Evolutionary conservation across 2,797 vertebrate species (phyloP), one percentile per base, ranked within the genome.

Genomic region (Chelidonichthys spinosus): DNA sequence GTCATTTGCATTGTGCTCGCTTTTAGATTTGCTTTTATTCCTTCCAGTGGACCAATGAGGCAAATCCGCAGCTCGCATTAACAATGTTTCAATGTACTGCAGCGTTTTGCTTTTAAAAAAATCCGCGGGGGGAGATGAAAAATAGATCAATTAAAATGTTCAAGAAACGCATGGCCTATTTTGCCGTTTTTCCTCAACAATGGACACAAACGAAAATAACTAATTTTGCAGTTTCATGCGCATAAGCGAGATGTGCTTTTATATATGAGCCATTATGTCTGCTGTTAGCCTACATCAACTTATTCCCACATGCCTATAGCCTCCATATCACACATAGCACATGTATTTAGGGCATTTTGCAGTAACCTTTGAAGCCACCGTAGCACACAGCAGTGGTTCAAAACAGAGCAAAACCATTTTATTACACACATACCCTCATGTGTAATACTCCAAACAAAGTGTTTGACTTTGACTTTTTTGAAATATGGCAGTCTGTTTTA

Each of bases 1-100:
- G 94, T 94, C 90, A 95, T 95, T 95, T 95, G 95, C 94, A 93
- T 95, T 90, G 91, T 85, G 89, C 70, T 72, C 49, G 55, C 62
- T 71, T 81, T 83, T 81, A 61, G 33, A 50, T 82, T 77, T 72
- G 36, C 68, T 82, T 86, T 81, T 52, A 69, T 79, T 84, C 49
- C 61, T 81, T 74, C 70, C 54, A 74, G 46, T 46, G 78, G 65
- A 78, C 81, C 82, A 87, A 82, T 78, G 85, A 86, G 65, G 77
- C 78, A 81, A 72, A 85, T 69, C 64, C 76, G 82, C 84, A 69
- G 58, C 63, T 58, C 4, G 52, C 74, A 70, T 70, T 73, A 61
- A 53, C 49, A 84, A 47, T 42, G 63, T 79, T 89, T 54, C 64
- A 55, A 73, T 47, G 59, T 61, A 67, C 68, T 82, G 50, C 64